A percentile compares a stretch with the other conserved stretches of the same genome.
phyloP scores from a whole-genome alignment of 2,888 invertebrate genomes.

The Liodrosophila aerea region DNA sequence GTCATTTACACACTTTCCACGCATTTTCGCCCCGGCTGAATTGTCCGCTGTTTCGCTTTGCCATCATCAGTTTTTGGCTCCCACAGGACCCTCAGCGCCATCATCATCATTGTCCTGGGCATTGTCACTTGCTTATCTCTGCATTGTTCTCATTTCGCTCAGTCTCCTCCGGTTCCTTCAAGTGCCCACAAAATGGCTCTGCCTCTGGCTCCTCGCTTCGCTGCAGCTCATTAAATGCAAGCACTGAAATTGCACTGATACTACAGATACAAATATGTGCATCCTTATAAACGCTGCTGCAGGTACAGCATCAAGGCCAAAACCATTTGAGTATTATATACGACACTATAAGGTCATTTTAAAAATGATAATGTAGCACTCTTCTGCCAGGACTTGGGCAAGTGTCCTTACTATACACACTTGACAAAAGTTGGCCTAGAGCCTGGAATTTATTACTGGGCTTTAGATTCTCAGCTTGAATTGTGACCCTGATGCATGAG shows the following conservation, averaged over 20 bases:
- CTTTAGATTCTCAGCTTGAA: constrained; percentile 46
- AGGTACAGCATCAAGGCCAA: constrained; percentile 32
- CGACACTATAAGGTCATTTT: constrained; percentile 55
- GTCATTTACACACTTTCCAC: constrained; percentile 72
- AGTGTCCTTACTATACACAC: background rate
- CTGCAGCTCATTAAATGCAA: constrained; percentile 72
- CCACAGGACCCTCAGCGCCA: constrained; percentile 14
- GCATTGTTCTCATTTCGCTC: constrained; percentile 24
- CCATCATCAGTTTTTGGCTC: constrained; percentile 27
- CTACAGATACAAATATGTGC: background rate
- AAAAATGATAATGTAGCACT: constrained; percentile 52
- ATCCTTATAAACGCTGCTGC: background rate
- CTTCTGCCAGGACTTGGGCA: constrained; percentile 11
- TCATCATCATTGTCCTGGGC: constrained; percentile 20
- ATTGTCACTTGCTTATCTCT: constrained; percentile 57
- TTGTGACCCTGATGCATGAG: background rate
- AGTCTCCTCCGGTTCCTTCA: constrained; percentile 13
- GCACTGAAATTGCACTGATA: constrained; percentile 12
- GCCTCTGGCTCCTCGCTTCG: constrained; percentile 28
- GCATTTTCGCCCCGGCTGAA: constrained; percentile 54
- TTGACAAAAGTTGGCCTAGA: constrained; percentile 22
- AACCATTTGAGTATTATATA: constrained; percentile 37
- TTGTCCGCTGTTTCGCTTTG: constrained; percentile 27
- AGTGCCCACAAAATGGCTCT: constrained; percentile 65
- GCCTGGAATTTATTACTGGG: constrained; percentile 40